Percentiles rank a stretch among this genome's conserved stretches.
These are phyloP conservation scores for Euzetes globulus DNA, from an alignment of 2,888 invertebrate species.

Conservation along the genomic window DNA sequence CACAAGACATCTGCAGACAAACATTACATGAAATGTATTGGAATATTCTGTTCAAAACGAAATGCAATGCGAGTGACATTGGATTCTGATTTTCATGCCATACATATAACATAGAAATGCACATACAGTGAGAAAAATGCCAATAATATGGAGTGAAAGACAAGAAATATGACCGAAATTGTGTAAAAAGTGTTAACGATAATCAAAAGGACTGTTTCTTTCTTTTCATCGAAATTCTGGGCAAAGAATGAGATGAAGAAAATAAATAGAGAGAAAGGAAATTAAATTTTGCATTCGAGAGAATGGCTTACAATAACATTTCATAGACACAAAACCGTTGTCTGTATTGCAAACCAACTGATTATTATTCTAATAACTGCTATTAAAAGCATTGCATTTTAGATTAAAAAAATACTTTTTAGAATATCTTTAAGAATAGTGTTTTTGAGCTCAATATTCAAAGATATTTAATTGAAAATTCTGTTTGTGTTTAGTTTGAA, in stretches of 20 bases:
- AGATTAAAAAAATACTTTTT: too few relatives aligned
- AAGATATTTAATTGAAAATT: too few relatives aligned
- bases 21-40: background rate
- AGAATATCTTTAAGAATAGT: too few relatives aligned
- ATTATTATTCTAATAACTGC: too few relatives aligned
- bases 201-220: background rate
- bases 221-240: background rate
- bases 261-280: conserved; percentile 16
- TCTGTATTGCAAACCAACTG: too few relatives aligned
- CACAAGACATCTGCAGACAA: conserved; percentile 4
- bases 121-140: background rate
- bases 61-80: background rate
- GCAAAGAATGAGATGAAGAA: background rate
- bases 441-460: too few relatives aligned
- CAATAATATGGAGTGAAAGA: background rate
- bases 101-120: background rate
- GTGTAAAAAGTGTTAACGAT: conserved; percentile 8
- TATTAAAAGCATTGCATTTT: too few relatives aligned
- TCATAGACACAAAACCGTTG: background rate
- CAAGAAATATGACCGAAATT: background rate
- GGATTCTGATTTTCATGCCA: conserved; percentile 14
- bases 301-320: conserved; percentile 1
- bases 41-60: background rate
- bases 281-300: conserved; percentile 20
- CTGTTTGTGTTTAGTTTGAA: too few relatives aligned